A percentile compares a stretch with the other conserved stretches of the same genome.
Evolutionary conservation across 2,797 vertebrate genomes (phyloP).

Genomic region (Hylomyscus alleni): DNA sequence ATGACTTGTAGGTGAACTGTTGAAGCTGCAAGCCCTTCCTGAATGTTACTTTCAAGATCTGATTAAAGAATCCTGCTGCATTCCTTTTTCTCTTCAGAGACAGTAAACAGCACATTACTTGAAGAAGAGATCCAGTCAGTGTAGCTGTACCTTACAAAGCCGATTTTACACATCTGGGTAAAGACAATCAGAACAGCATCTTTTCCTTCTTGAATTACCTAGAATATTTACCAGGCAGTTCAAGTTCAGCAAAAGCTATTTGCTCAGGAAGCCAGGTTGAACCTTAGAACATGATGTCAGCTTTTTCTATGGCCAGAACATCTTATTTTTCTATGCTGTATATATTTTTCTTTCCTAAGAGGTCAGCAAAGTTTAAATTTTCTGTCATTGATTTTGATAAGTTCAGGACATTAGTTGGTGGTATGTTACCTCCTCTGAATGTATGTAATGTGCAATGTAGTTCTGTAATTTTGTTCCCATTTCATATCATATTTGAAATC

Average conservation of each 20-base stretch:
- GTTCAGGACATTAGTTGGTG: neutral
- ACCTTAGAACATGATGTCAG: neutral
- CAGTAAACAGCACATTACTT: neutral
- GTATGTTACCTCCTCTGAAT: neutral
- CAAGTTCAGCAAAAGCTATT: neutral
- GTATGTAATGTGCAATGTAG: neutral
- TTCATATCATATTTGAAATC: neutral
- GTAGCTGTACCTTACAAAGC: neutral
- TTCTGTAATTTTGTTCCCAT: neutral
- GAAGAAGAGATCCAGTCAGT: neutral
- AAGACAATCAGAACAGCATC: neutral
- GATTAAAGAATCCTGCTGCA: neutral
- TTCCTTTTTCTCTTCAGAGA: neutral
- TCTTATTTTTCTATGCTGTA: neutral
- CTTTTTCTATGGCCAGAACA: neutral
- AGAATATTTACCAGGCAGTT: neutral
- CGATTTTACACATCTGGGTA: neutral
- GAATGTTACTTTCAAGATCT: neutral
- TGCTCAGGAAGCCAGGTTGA: neutral
- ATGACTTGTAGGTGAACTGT: neutral
- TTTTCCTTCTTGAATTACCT: neutral
- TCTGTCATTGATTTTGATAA: slow-evolving; percentile 19
- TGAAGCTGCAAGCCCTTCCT: neutral
- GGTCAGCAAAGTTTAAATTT: neutral
- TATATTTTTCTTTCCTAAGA: neutral